A percentile compares a stretch with the other conserved stretches of the same genome.
Conservation (phyloP, 1,140 invertebrate genomes). For the Littorina saxatilis region DNA sequence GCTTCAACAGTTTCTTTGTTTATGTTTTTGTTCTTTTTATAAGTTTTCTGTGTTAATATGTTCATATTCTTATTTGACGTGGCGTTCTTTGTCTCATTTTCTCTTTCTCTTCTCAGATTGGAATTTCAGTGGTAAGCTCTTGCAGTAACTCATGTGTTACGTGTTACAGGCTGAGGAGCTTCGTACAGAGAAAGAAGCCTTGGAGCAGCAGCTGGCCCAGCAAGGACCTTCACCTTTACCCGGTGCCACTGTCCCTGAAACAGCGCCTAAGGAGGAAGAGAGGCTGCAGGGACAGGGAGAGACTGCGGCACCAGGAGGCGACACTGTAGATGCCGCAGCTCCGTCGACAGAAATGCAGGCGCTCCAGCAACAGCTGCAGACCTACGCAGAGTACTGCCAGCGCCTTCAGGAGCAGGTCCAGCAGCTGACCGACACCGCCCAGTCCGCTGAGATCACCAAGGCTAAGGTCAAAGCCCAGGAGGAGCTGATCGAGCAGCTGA, state of each 20-base stretch:
- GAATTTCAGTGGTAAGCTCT: no score
- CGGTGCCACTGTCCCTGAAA: background rate
- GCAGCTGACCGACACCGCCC: slow-evolving; percentile 48
- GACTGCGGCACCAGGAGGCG: background rate
- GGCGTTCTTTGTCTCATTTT: no score
- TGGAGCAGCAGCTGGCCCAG: slow-evolving; percentile 33
- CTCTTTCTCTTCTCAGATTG: no score
- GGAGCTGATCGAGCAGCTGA: slow-evolving; percentile 18
- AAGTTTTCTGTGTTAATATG: no score
- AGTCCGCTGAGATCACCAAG: slow-evolving; percentile 14
- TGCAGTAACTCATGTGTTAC: background rate
- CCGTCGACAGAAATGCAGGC: slow-evolving; percentile 37
- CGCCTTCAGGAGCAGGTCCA: slow-evolving; percentile 62
- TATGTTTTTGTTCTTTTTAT: background rate
- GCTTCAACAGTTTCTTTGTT: no score
- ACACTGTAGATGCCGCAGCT: background rate
- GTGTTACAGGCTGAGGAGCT: slow-evolving; percentile 34
- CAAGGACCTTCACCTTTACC: background rate
- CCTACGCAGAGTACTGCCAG: slow-evolving; percentile 56
- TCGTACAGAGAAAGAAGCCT: slow-evolving; percentile 36
- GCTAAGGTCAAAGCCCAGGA: slow-evolving; percentile 9
- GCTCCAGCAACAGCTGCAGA: slow-evolving; percentile 44
- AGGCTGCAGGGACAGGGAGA: background rate
- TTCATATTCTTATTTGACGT: no score
- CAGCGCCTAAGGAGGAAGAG: background rate